Evolutionary conservation across 2,888 invertebrate genomes (phyloP).

Genomic region (Venustoraphidia nigricollis): DNA sequence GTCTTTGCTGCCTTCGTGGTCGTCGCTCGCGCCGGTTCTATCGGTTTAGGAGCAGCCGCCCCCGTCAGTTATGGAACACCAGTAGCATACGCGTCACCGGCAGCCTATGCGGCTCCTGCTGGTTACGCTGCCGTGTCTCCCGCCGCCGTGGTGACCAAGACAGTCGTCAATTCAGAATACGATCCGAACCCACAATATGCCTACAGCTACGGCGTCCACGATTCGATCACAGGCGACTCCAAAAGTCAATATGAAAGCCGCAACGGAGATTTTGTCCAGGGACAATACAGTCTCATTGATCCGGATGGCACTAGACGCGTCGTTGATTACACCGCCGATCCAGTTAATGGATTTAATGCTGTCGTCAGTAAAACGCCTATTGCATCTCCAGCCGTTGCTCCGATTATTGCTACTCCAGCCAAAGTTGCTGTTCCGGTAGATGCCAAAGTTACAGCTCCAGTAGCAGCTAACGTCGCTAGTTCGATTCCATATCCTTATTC

Average conservation of each 20-base stretch:
- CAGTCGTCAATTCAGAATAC: constrained; percentile 20
- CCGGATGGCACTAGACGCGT: constrained; percentile 30
- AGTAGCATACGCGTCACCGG: constrained; percentile 2
- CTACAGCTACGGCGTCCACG: constrained; percentile 31
- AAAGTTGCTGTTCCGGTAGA: constrained; percentile 3
- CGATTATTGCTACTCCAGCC: constrained; percentile 3
- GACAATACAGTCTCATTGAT: constrained; percentile 30
- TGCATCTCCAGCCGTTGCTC: constrained; percentile 8
- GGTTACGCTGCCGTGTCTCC: constrained; percentile 5
- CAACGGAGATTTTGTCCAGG: constrained; percentile 31
- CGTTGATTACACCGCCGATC: constrained; percentile 33
- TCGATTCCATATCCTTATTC: not conserved
- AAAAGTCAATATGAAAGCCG: constrained; percentile 32
- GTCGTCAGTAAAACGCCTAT: constrained; percentile 23
- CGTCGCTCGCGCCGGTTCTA: constrained; percentile 14
- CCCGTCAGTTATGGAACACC: not conserved
- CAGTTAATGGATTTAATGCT: constrained; percentile 33
- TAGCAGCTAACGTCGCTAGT: constrained; percentile 10
- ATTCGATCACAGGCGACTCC: constrained; percentile 29
- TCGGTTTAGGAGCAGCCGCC: constrained; percentile 2
- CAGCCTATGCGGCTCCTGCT: not conserved
- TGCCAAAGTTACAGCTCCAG: constrained; percentile 6
- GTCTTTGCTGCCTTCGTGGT: constrained; percentile 16
- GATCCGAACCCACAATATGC: constrained; percentile 33
- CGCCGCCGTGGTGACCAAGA: constrained; percentile 15